Evolutionary conservation across 2,797 vertebrate species (phyloP), one percentile per base, ranked within the genome.

Genomic region (Paguma larvata): DNA sequence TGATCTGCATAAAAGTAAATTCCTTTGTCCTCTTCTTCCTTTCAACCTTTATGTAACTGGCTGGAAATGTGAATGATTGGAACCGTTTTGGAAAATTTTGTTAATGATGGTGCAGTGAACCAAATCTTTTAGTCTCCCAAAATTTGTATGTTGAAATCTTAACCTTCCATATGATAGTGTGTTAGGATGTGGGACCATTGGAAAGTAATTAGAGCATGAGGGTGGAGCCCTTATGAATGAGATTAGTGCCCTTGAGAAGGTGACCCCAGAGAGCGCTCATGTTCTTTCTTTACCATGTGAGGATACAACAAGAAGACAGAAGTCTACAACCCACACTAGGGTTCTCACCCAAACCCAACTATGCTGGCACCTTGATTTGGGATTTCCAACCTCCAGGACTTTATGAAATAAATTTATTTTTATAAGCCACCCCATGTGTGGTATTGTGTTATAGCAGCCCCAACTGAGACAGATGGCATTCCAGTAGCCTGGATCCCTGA

Each of bases 1-100:
- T 7, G 21, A 85, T 70, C 75, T 89, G 48, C n/a, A 75, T 78
- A 59, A 96, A 88, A 72, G 21, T 72, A 78, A 92, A 70, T 72
- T 84, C 30, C 3, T 38, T 72, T 75, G 14, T 65, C 15, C 11
- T 93, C 56, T 84, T 18, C 48, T 62, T 93, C 16, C 46, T 85
- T 56, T 79, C 38, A 48, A 27, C 25, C 53, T 75, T 67, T 53
- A 38, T 51, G 48, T 63, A 48, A 15, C 4, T 95, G 53, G 6
- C 18, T 89, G 13, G 65, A 87, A 92, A 79, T 34, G 1, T 46
- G 41, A 79, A 63, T 44, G 13, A 72, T 4, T 73, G 48, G 44
- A 62, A 34, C 5, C 25, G 41, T 38, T 41, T 89, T 96, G 34
- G 34, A 89, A 44, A 5, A 38, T 7, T 85, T 65, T 56, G 15